These are phyloP conservation scores for Drosophila eohydei DNA, from an alignment of 2,888 invertebrate genomes.

Conservation along the genomic window DNA sequence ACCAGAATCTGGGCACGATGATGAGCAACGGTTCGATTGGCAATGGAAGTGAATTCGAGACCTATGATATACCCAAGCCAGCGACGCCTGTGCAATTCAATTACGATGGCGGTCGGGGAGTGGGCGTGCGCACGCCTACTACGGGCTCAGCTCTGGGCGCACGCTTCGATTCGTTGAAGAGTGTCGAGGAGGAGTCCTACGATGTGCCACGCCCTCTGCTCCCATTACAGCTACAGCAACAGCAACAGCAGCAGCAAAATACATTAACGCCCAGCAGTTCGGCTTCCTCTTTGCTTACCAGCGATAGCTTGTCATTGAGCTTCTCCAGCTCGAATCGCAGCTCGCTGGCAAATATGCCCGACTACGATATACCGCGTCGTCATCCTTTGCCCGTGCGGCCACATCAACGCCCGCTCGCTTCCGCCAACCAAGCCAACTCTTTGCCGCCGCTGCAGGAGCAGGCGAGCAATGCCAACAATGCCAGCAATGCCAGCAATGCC, in stretches of 20 bases:
- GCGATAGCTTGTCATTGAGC: constrained; percentile 86
- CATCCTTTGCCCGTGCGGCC: constrained; percentile 84
- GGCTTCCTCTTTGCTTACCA: constrained; percentile 88
- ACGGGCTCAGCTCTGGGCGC: constrained; percentile 55
- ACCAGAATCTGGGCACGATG: constrained; percentile 83
- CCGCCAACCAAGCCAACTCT: constrained; percentile 87
- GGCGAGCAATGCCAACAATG: constrained; percentile 2
- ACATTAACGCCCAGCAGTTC: constrained; percentile 88
- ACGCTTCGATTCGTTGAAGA: constrained; percentile 80
- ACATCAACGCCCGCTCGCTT: constrained; percentile 58
- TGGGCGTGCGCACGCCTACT: constrained; percentile 83
- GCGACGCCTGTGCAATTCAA: constrained; percentile 86
- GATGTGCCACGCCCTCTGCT: constrained; percentile 88
- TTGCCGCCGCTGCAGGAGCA: constrained; percentile 82
- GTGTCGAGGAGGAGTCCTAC: constrained; percentile 86
- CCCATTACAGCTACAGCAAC: constrained; percentile 57
- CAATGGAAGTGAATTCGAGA: constrained; percentile 78
- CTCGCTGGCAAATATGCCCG: constrained; percentile 87
- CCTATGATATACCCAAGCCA: constrained; percentile 88
- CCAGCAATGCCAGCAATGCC: background rate
- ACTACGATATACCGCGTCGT: constrained; percentile 89
- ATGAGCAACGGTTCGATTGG: constrained; percentile 45
- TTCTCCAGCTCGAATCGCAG: constrained; percentile 86
- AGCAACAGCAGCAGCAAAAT: constrained; percentile 85
- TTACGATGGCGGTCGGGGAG: constrained; percentile 86